Conservation (phyloP, 2,888 invertebrate species). For the Caenorhabditis auriculariae region DNA sequence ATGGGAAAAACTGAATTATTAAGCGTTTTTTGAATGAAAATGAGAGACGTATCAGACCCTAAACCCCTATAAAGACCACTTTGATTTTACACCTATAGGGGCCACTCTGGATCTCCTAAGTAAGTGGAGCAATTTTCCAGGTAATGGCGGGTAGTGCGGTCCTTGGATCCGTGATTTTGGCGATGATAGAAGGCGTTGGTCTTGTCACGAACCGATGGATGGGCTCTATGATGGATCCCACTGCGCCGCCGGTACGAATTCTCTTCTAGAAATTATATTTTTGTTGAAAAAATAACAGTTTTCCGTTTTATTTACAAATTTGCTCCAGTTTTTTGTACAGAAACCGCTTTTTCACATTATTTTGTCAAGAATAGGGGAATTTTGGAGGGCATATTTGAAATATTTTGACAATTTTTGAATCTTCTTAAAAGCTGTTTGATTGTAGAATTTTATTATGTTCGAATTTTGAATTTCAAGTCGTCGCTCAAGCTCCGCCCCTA, state of each 20-base stretch:
- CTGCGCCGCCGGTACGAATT: constrained; percentile 39
- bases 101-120: too few relatives aligned
- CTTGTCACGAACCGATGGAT: constrained; percentile 85
- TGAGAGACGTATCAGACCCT: too few relatives aligned
- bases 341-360: too few relatives aligned
- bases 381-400: too few relatives aligned
- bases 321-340: neutral
- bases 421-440: neutral
- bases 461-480: neutral
- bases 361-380: too few relatives aligned
- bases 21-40: too few relatives aligned
- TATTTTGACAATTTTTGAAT: neutral
- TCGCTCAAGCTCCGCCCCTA: too few relatives aligned
- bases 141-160: constrained; percentile 84
- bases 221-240: constrained; percentile 51
- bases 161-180: constrained; percentile 90
- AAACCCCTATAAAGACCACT: too few relatives aligned
- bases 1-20: too few relatives aligned
- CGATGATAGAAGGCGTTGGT: constrained; percentile 94
- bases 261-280: neutral
- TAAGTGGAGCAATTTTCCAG: too few relatives aligned
- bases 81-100: too few relatives aligned
- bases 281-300: neutral
- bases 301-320: neutral
- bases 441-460: neutral